phyloP scores from a whole-genome alignment of 2,888 invertebrate genomes.

The Lucinisca nassula region DNA sequence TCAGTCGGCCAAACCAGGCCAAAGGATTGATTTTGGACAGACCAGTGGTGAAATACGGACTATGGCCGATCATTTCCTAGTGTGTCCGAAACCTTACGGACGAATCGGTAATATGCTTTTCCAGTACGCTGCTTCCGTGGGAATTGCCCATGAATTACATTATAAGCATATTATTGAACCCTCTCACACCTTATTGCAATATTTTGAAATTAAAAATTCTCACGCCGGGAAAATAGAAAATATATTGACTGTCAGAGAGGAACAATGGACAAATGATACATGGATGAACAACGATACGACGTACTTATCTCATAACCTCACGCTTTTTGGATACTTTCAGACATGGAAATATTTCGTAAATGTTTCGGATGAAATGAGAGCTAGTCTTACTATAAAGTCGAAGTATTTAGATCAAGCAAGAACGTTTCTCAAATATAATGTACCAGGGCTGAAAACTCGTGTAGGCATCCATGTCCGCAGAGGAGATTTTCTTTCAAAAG shows the following conservation, averaged over 20 bases:
- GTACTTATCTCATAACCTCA: neutral
- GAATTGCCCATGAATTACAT: slow-evolving; percentile 55
- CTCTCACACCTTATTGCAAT: slow-evolving; percentile 27
- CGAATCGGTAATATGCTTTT: slow-evolving; percentile 75
- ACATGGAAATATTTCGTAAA: neutral
- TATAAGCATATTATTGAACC: slow-evolving; percentile 58
- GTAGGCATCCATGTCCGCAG: neutral
- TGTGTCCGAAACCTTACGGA: no score
- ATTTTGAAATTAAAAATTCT: slow-evolving; percentile 44
- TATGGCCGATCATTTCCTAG: no score
- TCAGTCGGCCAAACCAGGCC: no score
- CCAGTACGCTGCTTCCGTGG: slow-evolving; percentile 68
- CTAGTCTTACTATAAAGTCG: neutral
- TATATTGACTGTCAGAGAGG: slow-evolving; percentile 31
- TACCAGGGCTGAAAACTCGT: neutral
- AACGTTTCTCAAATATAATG: neutral
- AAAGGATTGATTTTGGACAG: no score
- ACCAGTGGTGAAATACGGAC: no score
- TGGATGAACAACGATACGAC: neutral
- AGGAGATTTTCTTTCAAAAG: neutral
- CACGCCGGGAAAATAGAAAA: slow-evolving; percentile 17
- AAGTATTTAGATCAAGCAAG: neutral
- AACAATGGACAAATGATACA: neutral
- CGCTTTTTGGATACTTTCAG: neutral
- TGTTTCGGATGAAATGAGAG: neutral